These are phyloP conservation scores for Acropternis orthonyx DNA, from an alignment of 2,797 vertebrate genomes.

Conservation along the genomic window DNA sequence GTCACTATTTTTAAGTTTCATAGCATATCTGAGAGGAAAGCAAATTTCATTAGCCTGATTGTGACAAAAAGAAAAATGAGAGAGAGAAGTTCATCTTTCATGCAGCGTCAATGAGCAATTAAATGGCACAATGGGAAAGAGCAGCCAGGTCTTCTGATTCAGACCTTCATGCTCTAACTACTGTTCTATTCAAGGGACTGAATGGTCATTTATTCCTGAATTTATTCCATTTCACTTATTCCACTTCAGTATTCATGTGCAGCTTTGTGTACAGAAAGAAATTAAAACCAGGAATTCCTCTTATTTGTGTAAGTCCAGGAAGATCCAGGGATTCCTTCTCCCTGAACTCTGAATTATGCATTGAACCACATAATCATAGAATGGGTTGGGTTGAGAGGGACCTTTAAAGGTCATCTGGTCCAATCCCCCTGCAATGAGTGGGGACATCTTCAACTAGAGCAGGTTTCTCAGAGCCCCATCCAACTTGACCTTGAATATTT, in stretches of 20 bases:
- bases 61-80: not conserved
- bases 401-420: not conserved
- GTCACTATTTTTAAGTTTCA: not conserved
- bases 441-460: not conserved
- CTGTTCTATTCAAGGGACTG: not conserved
- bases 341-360: not conserved
- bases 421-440: not conserved
- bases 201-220: not conserved
- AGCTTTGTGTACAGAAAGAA: not conserved
- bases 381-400: not conserved
- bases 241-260: not conserved
- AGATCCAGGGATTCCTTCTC: not conserved
- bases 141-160: not conserved
- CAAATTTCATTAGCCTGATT: not conserved
- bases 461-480: not conserved
- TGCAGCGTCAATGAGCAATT: not conserved
- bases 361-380: not conserved
- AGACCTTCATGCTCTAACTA: not conserved
- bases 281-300: not conserved
- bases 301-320: not conserved
- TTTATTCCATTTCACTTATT: not conserved
- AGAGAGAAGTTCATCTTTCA: not conserved
- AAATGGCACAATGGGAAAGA: not conserved
- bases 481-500: not conserved
- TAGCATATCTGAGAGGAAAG: not conserved